Percentiles rank a stretch among this genome's conserved stretches.
These are phyloP conservation scores for Peromyscus polionotus DNA, from an alignment of 2,113 vertebrate genomes.

Conservation along the genomic window DNA sequence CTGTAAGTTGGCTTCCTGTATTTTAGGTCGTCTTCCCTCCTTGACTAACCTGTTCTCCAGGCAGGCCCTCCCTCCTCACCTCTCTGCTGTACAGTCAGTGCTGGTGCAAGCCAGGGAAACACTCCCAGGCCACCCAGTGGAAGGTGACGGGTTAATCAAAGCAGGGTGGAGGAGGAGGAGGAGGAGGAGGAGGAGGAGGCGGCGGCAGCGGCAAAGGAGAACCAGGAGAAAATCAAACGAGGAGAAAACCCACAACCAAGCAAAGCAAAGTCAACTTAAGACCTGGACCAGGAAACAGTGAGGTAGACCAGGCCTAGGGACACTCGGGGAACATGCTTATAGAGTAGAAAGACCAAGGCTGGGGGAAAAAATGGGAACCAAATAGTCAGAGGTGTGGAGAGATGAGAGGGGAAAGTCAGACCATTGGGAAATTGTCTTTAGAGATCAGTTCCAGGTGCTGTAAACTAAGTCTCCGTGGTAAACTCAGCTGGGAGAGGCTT, in stretches of 20 bases:
- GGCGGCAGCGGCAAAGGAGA: background rate
- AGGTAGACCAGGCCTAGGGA: background rate
- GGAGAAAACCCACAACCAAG: background rate
- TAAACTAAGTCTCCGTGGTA: background rate
- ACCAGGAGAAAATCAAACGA: background rate
- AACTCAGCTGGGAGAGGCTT: background rate
- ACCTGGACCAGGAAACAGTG: background rate
- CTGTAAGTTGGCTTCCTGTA: background rate
- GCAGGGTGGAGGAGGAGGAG: background rate
- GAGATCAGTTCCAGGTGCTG: background rate
- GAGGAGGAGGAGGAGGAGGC: background rate
- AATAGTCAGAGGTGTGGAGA: background rate
- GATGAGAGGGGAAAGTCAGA: background rate
- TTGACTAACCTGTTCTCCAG: background rate
- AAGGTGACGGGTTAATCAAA: background rate
- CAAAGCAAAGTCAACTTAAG: background rate
- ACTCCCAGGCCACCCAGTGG: background rate
- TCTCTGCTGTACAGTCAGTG: background rate
- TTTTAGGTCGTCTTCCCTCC: background rate
- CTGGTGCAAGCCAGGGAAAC: conserved; percentile 27
- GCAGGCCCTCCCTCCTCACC: background rate
- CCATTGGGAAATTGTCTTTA: background rate
- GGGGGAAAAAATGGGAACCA: background rate
- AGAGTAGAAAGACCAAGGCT: background rate
- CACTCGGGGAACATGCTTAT: rapidly evolving